Conservation (phyloP, 2,113 vertebrate genomes). For the Cyanoliseus patagonus region DNA sequence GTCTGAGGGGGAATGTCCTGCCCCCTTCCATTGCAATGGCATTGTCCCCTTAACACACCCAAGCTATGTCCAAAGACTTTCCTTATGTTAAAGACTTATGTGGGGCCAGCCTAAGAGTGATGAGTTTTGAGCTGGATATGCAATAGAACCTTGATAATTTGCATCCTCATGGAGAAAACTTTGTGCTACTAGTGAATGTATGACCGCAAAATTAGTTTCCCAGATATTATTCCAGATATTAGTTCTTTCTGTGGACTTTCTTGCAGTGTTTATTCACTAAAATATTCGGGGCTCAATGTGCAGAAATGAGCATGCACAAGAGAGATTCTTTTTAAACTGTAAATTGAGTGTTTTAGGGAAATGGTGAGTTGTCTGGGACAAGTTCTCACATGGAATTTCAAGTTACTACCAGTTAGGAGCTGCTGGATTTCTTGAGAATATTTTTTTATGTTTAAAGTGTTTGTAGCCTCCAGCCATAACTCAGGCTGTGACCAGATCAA, state of each 20-base stretch:
- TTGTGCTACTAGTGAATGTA: not conserved
- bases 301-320: not conserved
- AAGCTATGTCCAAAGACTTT: fast-evolving
- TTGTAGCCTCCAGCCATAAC: not conserved
- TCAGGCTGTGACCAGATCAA: conserved; percentile 5
- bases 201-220: not conserved
- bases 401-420: not conserved
- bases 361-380: not conserved
- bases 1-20: fast-evolving
- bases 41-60: not conserved
- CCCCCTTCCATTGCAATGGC: fast-evolving
- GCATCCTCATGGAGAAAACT: not conserved
- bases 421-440: not conserved
- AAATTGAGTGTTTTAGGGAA: not conserved
- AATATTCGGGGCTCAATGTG: not conserved
- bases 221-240: not conserved
- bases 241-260: not conserved
- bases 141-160: not conserved
- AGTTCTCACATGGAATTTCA: not conserved
- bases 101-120: not conserved
- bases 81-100: not conserved
- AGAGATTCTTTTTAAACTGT: not conserved
- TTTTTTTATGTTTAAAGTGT: not conserved
- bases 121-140: not conserved
- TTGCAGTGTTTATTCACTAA: not conserved